A percentile compares a stretch with the other conserved stretches of the same genome.
These are phyloP conservation scores for Augochlorella aurata DNA, from an alignment of 2,888 invertebrate genomes.

Conservation along the genomic window DNA sequence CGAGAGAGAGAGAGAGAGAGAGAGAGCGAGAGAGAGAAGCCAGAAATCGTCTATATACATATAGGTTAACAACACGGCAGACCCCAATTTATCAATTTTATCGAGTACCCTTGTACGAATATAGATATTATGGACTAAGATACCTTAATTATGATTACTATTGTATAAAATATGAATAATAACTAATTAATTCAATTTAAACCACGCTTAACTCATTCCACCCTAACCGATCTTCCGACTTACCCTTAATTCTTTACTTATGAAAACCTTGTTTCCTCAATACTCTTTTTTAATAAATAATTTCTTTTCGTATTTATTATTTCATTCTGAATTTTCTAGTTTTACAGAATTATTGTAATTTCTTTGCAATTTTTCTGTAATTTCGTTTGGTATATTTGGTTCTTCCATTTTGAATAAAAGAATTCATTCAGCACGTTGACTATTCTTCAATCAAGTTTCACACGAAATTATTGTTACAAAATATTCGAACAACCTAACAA, in stretches of 20 bases:
- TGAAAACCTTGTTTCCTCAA: not conserved
- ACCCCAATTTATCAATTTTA: constrained; percentile 74
- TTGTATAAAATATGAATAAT: constrained; percentile 82
- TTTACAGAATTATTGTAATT: too few species aligned
- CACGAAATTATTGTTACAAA: too few species aligned
- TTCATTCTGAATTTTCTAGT: too few species aligned
- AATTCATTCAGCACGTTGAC: too few species aligned
- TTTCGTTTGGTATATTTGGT: too few species aligned
- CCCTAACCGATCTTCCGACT: not conserved
- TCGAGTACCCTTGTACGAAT: constrained; percentile 78
- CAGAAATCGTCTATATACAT: constrained; percentile 71
- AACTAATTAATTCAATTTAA: constrained; percentile 81
- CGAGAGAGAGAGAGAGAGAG: constrained; percentile 32
- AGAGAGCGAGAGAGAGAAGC: constrained; percentile 37
- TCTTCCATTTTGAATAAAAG: too few species aligned
- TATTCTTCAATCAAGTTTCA: too few species aligned
- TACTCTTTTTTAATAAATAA: too few species aligned
- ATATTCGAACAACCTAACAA: too few species aligned
- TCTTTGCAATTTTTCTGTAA: too few species aligned
- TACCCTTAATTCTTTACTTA: not conserved
- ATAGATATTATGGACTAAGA: constrained; percentile 80
- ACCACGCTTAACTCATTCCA: constrained; percentile 30
- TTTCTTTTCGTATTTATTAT: too few species aligned
- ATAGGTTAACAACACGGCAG: constrained; percentile 67
- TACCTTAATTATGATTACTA: constrained; percentile 81